Percentiles rank a stretch among this genome's conserved stretches.
phyloP scores from a whole-genome alignment of 2,797 vertebrate species.

The Gorsachius magnificus region DNA sequence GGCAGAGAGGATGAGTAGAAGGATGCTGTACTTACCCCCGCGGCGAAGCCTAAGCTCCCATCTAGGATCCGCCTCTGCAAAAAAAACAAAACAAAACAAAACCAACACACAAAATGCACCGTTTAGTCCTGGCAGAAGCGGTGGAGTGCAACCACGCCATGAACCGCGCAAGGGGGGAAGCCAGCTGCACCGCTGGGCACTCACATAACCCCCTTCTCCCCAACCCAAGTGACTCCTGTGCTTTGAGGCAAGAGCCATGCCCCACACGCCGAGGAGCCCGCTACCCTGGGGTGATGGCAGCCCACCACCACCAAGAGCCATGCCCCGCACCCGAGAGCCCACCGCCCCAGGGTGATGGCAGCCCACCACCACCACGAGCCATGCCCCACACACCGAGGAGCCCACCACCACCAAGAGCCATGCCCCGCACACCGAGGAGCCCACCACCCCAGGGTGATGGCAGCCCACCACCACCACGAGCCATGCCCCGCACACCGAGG shows the following conservation, averaged over 20 bases:
- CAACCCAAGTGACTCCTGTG: not conserved
- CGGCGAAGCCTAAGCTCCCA: slow-evolving; percentile 95
- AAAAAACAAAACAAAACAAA: not conserved
- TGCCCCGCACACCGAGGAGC: no score
- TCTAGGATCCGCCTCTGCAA: slow-evolving; percentile 90
- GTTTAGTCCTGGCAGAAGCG: not conserved
- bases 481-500: no score
- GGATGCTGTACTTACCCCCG: slow-evolving; percentile 83
- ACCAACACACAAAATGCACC: not conserved
- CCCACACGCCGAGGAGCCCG: not conserved
- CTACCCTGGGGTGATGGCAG: fast-evolving
- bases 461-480: no score
- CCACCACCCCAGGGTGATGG: no score
- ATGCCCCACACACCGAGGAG: no score
- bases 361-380: no score
- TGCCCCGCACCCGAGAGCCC: not conserved
- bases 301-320: not conserved
- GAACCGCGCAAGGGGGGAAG: fast-evolving
- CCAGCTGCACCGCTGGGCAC: not conserved
- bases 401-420: no score
- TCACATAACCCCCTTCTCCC: not conserved
- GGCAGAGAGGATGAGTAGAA: not conserved
- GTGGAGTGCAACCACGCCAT: not conserved
- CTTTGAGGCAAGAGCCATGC: not conserved
- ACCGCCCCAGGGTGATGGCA: not conserved